phyloP scores from a whole-genome alignment of 2,888 invertebrate species.

The Cataglyphis albicans region DNA sequence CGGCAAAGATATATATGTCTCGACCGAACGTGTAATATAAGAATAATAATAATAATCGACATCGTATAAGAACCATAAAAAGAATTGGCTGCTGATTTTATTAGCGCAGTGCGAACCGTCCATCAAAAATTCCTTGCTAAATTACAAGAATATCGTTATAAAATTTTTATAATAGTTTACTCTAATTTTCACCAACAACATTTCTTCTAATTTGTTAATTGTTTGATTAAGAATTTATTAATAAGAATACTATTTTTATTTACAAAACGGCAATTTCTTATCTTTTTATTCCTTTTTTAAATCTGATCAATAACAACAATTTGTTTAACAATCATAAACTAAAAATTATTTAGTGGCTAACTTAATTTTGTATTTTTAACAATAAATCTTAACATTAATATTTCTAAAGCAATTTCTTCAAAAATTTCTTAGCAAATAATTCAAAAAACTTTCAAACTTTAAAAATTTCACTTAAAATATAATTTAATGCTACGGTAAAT shows the following conservation, averaged over 20 bases:
- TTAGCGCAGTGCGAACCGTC: constrained; percentile 69
- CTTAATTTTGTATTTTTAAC: no score
- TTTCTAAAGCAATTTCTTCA: no score
- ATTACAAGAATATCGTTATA: neutral
- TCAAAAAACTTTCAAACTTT: neutral
- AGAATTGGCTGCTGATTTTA: constrained; percentile 74
- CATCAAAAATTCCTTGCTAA: constrained; percentile 44
- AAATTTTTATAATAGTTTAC: neutral
- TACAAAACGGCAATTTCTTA: no score
- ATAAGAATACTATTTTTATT: no score
- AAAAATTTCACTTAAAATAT: neutral
- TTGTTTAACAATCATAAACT: no score
- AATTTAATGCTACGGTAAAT: neutral
- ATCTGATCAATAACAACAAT: no score
- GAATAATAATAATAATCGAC: constrained; percentile 70
- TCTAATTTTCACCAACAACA: neutral
- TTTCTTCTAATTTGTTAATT: neutral
- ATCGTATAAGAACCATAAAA: constrained; percentile 69
- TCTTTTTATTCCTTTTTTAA: no score
- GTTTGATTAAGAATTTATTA: no score
- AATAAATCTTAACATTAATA: neutral
- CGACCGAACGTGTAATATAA: constrained; percentile 60
- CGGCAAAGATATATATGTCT: constrained; percentile 43
- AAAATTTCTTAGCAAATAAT: neutral
- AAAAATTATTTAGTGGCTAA: no score